These are phyloP conservation scores for Gandaritis pyraliata DNA, from an alignment of 2,888 invertebrate species.

Conservation along the genomic window DNA sequence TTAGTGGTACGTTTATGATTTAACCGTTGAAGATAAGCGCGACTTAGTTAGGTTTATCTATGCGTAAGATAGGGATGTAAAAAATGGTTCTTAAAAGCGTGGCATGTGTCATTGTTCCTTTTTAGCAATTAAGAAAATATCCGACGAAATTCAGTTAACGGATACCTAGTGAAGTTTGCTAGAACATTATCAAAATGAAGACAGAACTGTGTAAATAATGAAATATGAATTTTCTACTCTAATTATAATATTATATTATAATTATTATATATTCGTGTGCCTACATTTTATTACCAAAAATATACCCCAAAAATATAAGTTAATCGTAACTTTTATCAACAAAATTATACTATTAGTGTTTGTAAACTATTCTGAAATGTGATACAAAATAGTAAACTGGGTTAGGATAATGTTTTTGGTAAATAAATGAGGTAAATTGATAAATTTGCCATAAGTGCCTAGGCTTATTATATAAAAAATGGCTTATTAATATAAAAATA, in stretches of 20 bases:
- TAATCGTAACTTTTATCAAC: background rate
- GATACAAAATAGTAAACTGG: slow-evolving; percentile 8
- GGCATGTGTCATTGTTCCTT: slow-evolving; percentile 44
- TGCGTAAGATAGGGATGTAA: slow-evolving; percentile 15
- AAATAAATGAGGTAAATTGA: slow-evolving; percentile 16
- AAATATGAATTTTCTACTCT: slow-evolving; percentile 7
- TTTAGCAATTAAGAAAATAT: slow-evolving; percentile 17
- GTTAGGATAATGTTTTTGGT: slow-evolving; percentile 17
- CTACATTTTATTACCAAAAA: slow-evolving; percentile 29
- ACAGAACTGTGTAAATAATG: slow-evolving; percentile 11
- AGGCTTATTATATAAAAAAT: slow-evolving; percentile 50
- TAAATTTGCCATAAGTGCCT: slow-evolving; percentile 78
- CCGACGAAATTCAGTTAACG: slow-evolving; percentile 2
- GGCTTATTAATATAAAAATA: slow-evolving; percentile 15
- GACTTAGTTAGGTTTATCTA: slow-evolving; percentile 58
- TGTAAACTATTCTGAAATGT: background rate
- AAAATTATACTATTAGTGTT: background rate
- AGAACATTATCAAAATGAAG: background rate
- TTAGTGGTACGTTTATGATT: too few relatives aligned
- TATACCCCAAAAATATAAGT: background rate
- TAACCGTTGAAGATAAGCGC: too few relatives aligned
- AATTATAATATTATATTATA: too few relatives aligned
- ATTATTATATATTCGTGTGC: background rate
- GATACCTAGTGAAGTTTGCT: background rate
- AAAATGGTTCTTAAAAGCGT: slow-evolving; percentile 18